Evolutionary conservation across 1,140 invertebrate species (phyloP), one percentile per base, ranked within the genome.

Genomic region (Leptonema lineaticorne): DNA sequence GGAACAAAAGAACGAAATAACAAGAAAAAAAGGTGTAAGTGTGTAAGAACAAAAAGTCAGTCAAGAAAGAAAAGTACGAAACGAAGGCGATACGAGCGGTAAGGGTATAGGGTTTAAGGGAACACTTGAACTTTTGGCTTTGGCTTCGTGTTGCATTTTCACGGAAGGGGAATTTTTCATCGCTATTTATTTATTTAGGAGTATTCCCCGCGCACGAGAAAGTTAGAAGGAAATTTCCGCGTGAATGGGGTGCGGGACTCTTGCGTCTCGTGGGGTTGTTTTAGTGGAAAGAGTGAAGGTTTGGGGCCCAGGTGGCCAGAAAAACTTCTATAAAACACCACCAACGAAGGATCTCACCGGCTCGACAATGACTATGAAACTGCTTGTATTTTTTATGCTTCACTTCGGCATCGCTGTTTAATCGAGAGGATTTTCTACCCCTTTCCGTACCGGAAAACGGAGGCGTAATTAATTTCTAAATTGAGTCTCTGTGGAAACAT

Each of bases 171-270:
- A 64, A 50, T 64, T 64, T 64, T 64, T 64, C 62, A 64, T 64
- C 62, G 59, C 45, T 50, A 50, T 64, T 64, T 64, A 64, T 50
- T 64, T 64, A 64, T 64, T 64, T 64, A 64, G 45, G 30, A 53
- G 41, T 50, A 33, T 50, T 64, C 62, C 62, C 62, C 6, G 62
- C 45, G 62, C 24, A 46, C n/a, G 20, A 20, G 45, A 45, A 62
- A 62, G 59, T 62, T 62, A 16, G 50, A 53, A 9, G 22, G 50
- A 53, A 53, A 53, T 53, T 53, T 53, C 50, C 50, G 50, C 50
- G 50, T 24, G 50, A 53, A 53, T 53, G 50, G 50, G 50, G 50
- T 53, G 50, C 46, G 33, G 58, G 58, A 11, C 58, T n/a, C 29
- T 18, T 16, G 14, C 48, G 24, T 53, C n/a, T 57, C 14, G 24